Percentiles rank a stretch among this genome's conserved stretches.
These are phyloP conservation scores for Ondatra zibethicus DNA, from an alignment of 2,113 vertebrate species.

Conservation along the genomic window DNA sequence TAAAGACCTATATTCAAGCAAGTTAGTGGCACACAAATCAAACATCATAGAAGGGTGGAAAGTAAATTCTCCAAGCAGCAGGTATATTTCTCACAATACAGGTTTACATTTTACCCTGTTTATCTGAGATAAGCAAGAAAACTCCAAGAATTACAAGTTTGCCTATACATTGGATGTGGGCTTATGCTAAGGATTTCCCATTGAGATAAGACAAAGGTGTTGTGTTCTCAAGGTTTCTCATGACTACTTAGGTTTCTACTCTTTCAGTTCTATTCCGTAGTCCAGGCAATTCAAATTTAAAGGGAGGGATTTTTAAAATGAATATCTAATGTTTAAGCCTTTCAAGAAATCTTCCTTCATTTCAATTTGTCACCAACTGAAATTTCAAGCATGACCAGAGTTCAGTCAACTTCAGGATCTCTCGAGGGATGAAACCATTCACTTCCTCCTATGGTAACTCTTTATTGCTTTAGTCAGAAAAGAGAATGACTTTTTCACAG, in stretches of 20 bases:
- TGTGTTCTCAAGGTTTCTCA: slow-evolving; percentile 2
- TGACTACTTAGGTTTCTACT: background rate
- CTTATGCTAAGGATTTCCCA: slow-evolving; percentile 13
- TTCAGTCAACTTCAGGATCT: background rate
- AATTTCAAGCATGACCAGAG: slow-evolving; percentile 1
- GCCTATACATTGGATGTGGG: background rate
- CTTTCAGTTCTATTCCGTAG: background rate
- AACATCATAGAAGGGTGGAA: slow-evolving; percentile 1
- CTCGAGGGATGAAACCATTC: background rate
- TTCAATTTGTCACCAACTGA: background rate
- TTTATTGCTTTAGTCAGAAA: background rate
- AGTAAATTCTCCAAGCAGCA: background rate
- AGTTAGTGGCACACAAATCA: slow-evolving; percentile 27
- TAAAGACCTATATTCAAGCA: slow-evolving; percentile 16
- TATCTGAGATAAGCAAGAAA: slow-evolving; percentile 42
- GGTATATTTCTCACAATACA: background rate
- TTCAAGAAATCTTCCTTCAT: slow-evolving; percentile 36
- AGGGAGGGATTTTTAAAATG: slow-evolving; percentile 5
- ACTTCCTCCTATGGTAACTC: background rate
- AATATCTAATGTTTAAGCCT: slow-evolving; percentile 19
- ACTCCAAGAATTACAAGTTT: slow-evolving; percentile 41
- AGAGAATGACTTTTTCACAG: background rate
- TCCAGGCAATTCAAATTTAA: slow-evolving; percentile 47
- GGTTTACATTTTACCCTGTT: background rate
- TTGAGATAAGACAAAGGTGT: background rate